phyloP scores from a whole-genome alignment of 2,113 vertebrate genomes.

The Tylochromis polylepis region DNA sequence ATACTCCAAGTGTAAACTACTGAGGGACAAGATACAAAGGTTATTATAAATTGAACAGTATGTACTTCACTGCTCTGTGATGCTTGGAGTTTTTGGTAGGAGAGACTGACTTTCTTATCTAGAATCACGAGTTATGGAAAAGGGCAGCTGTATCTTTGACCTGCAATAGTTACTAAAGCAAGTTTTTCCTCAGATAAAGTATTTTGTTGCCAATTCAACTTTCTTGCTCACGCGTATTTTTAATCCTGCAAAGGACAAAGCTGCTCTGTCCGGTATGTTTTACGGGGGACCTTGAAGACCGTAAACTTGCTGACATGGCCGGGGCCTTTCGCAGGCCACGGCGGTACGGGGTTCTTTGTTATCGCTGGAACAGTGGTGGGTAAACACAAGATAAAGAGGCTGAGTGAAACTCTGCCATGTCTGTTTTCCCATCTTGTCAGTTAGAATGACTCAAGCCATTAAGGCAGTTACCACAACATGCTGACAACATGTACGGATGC shows the following conservation, averaged over 20 bases:
- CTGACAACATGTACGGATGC: conserved; percentile 60
- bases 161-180: not conserved
- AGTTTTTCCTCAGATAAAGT: not conserved
- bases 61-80: not conserved
- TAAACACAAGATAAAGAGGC: conserved; percentile 68
- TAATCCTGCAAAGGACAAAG: not conserved
- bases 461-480: conserved; percentile 52
- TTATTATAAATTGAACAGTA: not conserved
- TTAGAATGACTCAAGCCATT: conserved; percentile 62
- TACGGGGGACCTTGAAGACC: not conserved
- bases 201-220: not conserved
- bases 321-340: not conserved
- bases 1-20: not conserved
- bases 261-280: not conserved
- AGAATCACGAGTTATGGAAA: not conserved
- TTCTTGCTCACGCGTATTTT: not conserved
- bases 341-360: conserved; percentile 30
- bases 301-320: not conserved
- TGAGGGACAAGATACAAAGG: not conserved
- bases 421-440: conserved; percentile 66
- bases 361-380: conserved; percentile 53
- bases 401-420: conserved; percentile 60
- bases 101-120: not conserved
- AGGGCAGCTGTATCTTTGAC: not conserved
- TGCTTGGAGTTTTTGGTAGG: not conserved